Evolutionary conservation across 2,113 vertebrate species (phyloP).

Genomic region (Suncus etruscus): DNA sequence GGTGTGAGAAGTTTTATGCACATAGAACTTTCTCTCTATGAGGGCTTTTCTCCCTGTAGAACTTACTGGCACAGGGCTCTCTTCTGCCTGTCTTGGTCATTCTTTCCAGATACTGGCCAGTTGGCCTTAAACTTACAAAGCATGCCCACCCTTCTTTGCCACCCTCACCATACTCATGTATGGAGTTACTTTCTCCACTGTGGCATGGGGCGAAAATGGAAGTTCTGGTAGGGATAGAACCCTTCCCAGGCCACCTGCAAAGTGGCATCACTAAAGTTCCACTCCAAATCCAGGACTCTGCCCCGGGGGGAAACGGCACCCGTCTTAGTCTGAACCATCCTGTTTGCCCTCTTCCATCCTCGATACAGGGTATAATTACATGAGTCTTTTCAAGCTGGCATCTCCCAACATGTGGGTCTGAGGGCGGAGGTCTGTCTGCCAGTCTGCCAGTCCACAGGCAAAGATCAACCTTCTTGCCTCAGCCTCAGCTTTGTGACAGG

Average conservation of each 20-base stretch:
- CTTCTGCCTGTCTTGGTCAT: background rate
- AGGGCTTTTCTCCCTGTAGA: background rate
- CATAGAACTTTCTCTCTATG: background rate
- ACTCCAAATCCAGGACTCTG: background rate
- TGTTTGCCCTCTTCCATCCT: background rate
- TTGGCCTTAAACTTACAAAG: background rate
- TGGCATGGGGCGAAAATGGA: slow-evolving; percentile 7
- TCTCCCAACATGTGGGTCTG: background rate
- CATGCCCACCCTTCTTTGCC: background rate
- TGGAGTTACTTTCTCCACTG: background rate
- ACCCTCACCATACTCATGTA: background rate
- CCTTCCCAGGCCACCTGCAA: background rate
- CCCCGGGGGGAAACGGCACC: background rate
- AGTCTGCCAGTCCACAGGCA: background rate
- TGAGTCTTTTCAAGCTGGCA: background rate
- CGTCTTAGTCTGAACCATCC: background rate
- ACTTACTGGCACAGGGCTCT: background rate
- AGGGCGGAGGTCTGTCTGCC: background rate
- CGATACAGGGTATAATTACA: background rate
- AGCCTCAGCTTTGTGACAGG: too few relatives aligned
- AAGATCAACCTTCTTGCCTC: background rate
- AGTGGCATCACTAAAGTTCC: background rate
- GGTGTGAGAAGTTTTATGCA: background rate
- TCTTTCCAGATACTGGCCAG: background rate
- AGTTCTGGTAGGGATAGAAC: background rate